These are phyloP conservation scores for Pristionchus mayeri DNA, from an alignment of 2,888 invertebrate species.

Conservation along the genomic window DNA sequence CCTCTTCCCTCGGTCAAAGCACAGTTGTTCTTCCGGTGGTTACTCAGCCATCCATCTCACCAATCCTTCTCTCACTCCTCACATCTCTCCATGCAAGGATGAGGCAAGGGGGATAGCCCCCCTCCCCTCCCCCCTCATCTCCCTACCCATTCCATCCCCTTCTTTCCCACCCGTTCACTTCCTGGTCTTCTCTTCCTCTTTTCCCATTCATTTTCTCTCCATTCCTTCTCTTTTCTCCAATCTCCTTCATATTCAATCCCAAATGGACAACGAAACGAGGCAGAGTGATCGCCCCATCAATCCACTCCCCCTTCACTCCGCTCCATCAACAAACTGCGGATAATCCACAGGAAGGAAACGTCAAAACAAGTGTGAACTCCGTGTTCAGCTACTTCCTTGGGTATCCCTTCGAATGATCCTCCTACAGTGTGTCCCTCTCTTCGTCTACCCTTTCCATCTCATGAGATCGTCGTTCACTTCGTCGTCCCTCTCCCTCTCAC, in stretches of 20 bases:
- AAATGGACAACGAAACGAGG: neutral
- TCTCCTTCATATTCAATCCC: neutral
- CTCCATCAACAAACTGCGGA: neutral
- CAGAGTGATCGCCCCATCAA: neutral
- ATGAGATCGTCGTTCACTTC: slow-evolving; percentile 24
- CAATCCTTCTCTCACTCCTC: neutral
- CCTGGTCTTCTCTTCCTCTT: slow-evolving; percentile 5
- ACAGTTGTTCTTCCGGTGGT: slow-evolving; percentile 36
- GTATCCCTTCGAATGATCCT: neutral
- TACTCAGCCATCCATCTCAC: neutral
- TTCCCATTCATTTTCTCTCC: neutral
- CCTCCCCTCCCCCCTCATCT: neutral
- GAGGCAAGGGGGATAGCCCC: neutral
- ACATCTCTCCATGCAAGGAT: slow-evolving; percentile 14
- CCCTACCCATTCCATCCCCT: neutral
- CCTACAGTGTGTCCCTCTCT: neutral
- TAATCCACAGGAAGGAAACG: neutral
- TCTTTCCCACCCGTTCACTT: neutral
- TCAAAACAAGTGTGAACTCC: neutral
- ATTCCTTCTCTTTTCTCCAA: neutral
- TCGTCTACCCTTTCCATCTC: neutral
- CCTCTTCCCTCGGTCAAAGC: slow-evolving; percentile 10
- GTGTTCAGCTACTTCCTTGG: neutral
- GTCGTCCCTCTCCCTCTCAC: slow-evolving; percentile 15
- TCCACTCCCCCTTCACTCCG: neutral